Base-by-base conservation (phyloP, 2,888 invertebrate species). In the Bugulina stolonifera region DNA sequence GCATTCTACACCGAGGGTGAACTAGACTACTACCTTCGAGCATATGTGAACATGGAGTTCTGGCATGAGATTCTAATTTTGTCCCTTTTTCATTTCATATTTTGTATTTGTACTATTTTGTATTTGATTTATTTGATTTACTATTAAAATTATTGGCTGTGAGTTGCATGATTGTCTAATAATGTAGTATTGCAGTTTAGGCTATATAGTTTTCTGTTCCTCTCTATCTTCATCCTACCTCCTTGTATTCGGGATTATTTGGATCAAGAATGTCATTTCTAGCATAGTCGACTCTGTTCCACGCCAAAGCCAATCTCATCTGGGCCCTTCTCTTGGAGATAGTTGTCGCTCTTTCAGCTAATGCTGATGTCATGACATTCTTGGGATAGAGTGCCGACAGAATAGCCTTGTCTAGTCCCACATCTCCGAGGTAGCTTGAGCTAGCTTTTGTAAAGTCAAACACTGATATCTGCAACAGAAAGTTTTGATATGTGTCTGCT, bases 231-330 rank as follows among this genome's bases (percentile, higher is more conserved):
- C 18, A 43, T 10, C 43, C 18, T 18, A 43, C 43, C 18, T 43
- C 18, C 18, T 43, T 43, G 43, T 43, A 43, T 5, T 43, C 43
- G 18, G 43, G 10, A 18, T 43, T 43, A 18, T 5, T 10, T 10
- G 43, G 78, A 78, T 57, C 77, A 73, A 84, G 82, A 69, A 84
- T 84, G 73, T 82, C 79, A 72, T 81, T 77, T 64, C 79, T 74
- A 1, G 84, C 84, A 29, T 84, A 79, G 75, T 84, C 84, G 77
- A 80, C 80, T 34, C 83, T 76, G 74, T 84, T 81, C 82, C 83
- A 83, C n/a, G 83, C 81, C 73, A 84, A 74, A 27, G 84, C 82
- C 64, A 84, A 75, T 52, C 81, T 79, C 64, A 84, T 76, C 78
- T 84, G 84, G n/a, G 80, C 77, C 70, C 78, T 77, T 32, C 22